Conservation (phyloP, 2,113 vertebrate species). For the Petaurus breviceps region DNA sequence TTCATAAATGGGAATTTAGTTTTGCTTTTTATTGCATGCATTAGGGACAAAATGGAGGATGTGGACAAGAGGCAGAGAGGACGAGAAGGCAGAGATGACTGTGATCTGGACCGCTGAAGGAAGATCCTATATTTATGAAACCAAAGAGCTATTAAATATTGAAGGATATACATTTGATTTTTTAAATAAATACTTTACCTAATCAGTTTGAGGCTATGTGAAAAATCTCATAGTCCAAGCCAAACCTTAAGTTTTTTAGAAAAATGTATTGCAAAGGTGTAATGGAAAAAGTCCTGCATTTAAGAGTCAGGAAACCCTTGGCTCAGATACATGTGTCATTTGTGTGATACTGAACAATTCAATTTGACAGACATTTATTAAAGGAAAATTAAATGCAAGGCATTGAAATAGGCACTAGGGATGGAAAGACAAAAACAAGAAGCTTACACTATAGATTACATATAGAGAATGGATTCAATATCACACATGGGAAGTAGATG, state of each 20-base stretch:
- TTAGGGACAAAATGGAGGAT: not conserved
- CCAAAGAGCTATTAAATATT: not conserved
- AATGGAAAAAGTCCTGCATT: not conserved
- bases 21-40: not conserved
- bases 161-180: not conserved
- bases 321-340: not conserved
- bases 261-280: not conserved
- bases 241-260: not conserved
- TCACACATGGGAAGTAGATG: not conserved
- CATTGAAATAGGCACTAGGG: not conserved
- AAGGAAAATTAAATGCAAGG: not conserved
- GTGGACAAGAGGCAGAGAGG: not conserved
- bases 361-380: not conserved
- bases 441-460: not conserved
- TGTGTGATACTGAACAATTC: not conserved
- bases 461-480: not conserved
- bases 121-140: not conserved
- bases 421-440: not conserved
- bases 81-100: not conserved
- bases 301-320: not conserved
- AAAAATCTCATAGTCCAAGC: not conserved
- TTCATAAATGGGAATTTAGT: not conserved
- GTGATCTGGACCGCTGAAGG: not conserved
- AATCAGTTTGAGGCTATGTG: not conserved
- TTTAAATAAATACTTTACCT: not conserved